These are phyloP conservation scores for Brachycybe producta DNA, from an alignment of 2,888 invertebrate species.

Conservation along the genomic window DNA sequence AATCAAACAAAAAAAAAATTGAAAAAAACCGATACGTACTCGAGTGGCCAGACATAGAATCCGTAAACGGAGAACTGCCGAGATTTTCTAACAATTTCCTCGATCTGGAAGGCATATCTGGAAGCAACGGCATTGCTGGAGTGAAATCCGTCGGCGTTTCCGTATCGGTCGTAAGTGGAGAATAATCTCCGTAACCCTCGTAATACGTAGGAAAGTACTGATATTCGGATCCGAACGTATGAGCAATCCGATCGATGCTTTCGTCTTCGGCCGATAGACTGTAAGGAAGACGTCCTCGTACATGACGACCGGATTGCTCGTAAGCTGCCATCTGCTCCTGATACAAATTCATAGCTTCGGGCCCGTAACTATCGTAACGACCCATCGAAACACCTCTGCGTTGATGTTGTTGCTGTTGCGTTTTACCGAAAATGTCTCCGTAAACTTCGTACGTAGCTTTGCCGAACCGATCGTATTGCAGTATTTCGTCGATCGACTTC, in stretches of 20 bases:
- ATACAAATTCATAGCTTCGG: background rate
- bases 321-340: background rate
- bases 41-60: constrained; percentile 3
- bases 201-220: constrained; percentile 30
- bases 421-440: constrained; percentile 28
- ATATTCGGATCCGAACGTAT: constrained; percentile 36
- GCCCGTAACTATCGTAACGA: background rate
- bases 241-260: constrained; percentile 38
- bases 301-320: background rate
- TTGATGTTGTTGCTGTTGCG: constrained; percentile 19
- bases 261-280: constrained; percentile 36
- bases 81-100: constrained; percentile 40
- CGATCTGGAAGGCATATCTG: constrained; percentile 44
- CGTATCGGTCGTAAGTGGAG: constrained; percentile 35
- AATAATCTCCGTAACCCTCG: constrained; percentile 36
- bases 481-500: constrained; percentile 36
- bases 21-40: constrained; percentile 6
- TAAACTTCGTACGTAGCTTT: constrained; percentile 17
- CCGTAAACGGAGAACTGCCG: constrained; percentile 4
- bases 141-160: constrained; percentile 35
- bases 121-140: constrained; percentile 45
- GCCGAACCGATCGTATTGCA: constrained; percentile 22
- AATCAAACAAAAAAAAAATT: background rate
- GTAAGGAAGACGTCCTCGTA: constrained; percentile 9
- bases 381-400: background rate